These are phyloP conservation scores for Eumaeus atala DNA, from an alignment of 1,140 invertebrate species.

Conservation along the genomic window DNA sequence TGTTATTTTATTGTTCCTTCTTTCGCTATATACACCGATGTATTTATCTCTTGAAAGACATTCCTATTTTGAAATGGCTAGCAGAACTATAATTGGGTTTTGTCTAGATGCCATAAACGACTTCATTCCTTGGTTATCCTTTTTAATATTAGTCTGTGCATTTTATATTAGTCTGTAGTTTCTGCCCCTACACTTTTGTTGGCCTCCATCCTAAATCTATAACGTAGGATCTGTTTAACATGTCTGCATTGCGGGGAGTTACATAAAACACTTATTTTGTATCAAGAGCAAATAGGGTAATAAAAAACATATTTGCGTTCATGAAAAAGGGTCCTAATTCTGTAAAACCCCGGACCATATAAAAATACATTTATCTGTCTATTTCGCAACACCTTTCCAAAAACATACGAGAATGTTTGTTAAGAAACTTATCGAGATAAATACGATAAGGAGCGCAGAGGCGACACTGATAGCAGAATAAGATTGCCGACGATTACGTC, in stretches of 20 bases:
- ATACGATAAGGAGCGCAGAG: not conserved
- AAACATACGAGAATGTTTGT: constrained; percentile 1
- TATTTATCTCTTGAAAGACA: too few species aligned
- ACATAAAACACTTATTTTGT: constrained; percentile 1
- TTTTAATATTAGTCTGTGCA: too few species aligned
- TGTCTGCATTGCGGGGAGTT: constrained; percentile 4
- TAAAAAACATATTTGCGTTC: too few species aligned
- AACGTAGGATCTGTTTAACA: not conserved
- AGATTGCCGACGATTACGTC: not conserved
- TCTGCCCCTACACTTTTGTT: not conserved
- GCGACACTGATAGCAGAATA: not conserved
- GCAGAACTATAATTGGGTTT: too few species aligned
- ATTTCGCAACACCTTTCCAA: constrained; percentile 8
- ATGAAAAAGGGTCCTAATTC: too few species aligned
- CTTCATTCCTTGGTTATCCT: too few species aligned
- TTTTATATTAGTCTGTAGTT: not conserved
- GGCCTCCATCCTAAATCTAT: constrained; percentile 9
- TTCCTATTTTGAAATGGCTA: too few species aligned
- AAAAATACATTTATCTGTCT: not conserved
- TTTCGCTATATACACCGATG: too few species aligned
- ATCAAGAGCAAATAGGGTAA: too few species aligned
- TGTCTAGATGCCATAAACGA: too few species aligned
- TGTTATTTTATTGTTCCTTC: too few species aligned
- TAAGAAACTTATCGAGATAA: constrained; percentile 7
- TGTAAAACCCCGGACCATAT: too few species aligned